Evolutionary conservation across 2,888 invertebrate species (phyloP).

Genomic region (Dyspetes luteomarginatus): DNA sequence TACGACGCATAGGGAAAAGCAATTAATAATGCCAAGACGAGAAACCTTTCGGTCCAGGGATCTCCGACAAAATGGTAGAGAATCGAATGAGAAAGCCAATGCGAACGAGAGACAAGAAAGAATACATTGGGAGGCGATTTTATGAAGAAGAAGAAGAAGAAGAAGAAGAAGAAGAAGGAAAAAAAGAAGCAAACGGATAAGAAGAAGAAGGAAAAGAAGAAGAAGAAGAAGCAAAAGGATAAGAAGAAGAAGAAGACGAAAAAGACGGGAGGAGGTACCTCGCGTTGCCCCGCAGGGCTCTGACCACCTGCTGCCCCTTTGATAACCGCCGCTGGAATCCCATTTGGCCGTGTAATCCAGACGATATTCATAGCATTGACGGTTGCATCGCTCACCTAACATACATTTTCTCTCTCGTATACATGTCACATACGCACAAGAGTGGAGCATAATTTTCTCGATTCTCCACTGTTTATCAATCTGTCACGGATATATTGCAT

Average conservation of each 20-base stretch:
- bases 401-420: not conserved
- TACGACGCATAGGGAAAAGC: constrained; percentile 70
- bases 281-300: constrained; percentile 72
- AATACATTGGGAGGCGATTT: constrained; percentile 33
- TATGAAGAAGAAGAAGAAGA: constrained; percentile 48
- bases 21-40: constrained; percentile 75
- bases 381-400: constrained; percentile 28
- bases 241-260: constrained; percentile 52
- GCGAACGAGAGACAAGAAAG: constrained; percentile 65
- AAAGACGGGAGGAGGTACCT: constrained; percentile 67
- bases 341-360: constrained; percentile 81
- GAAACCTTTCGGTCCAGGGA: constrained; percentile 72
- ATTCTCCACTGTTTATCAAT: constrained; percentile 49
- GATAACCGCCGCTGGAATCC: constrained; percentile 82
- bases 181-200: constrained; percentile 35
- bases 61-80: constrained; percentile 71
- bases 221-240: constrained; percentile 29
- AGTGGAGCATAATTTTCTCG: constrained; percentile 40
- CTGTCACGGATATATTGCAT: constrained; percentile 33
- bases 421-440: not conserved
- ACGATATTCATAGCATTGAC: constrained; percentile 71
- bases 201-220: constrained; percentile 33
- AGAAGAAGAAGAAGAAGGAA: constrained; percentile 32
- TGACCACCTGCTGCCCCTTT: constrained; percentile 83
- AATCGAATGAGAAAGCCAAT: constrained; percentile 68